These are phyloP conservation scores for Bombus confusus DNA, from an alignment of 1,140 invertebrate species.

Conservation along the genomic window DNA sequence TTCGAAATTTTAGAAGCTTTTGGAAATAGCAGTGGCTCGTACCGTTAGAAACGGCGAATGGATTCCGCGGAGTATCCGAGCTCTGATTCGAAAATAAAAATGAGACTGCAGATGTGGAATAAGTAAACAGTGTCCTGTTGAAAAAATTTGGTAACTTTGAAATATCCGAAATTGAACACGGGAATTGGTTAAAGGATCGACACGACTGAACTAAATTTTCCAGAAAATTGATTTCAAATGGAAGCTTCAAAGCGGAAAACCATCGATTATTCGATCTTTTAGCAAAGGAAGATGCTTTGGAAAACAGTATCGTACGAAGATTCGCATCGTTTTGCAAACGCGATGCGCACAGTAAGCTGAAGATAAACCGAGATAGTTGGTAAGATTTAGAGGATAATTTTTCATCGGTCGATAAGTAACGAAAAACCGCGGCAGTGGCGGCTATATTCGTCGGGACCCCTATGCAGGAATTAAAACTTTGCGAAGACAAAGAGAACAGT, in stretches of 20 bases:
- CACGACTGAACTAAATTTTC: too few species aligned
- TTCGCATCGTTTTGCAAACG: not conserved
- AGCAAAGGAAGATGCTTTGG: not conserved
- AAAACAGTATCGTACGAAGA: not conserved
- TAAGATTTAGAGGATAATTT: slow-evolving; percentile 10
- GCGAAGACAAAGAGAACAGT: not conserved
- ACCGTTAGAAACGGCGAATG: not conserved
- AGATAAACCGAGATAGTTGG: not conserved
- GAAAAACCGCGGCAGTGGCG: not conserved
- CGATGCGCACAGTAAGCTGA: not conserved
- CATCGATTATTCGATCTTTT: not conserved
- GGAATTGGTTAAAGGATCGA: too few species aligned
- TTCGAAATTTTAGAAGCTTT: not conserved
- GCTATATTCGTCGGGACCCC: not conserved
- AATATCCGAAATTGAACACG: too few species aligned
- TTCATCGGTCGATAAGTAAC: not conserved
- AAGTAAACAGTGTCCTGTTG: too few species aligned
- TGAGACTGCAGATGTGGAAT: not conserved
- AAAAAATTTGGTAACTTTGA: too few species aligned
- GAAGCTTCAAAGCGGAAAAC: not conserved
- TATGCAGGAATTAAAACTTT: slow-evolving; percentile 13
- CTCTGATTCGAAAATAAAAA: not conserved
- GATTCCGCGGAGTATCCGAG: not conserved
- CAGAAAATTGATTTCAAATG: too few species aligned
- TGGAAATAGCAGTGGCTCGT: not conserved